These are phyloP conservation scores for Petaurus breviceps DNA, from an alignment of 2,113 vertebrate genomes.

Conservation along the genomic window DNA sequence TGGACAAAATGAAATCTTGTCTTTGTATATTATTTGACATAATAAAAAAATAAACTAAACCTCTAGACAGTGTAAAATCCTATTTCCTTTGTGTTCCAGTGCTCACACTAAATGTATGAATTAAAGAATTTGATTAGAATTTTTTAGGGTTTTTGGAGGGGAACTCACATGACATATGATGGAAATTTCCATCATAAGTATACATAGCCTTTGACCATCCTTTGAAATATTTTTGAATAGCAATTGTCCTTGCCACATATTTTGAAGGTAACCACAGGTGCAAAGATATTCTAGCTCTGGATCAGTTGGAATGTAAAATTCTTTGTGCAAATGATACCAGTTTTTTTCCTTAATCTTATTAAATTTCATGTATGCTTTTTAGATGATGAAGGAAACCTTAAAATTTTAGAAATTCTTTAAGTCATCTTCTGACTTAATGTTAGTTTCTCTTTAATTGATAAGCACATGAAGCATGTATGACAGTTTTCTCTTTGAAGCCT, in stretches of 20 bases:
- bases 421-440: not conserved
- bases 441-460: not conserved
- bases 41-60: conserved; percentile 42
- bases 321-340: not conserved
- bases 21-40: conserved; percentile 21
- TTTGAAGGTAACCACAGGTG: not conserved
- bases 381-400: not conserved
- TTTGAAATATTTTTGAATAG: not conserved
- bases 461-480: not conserved
- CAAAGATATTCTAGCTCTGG: not conserved
- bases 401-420: not conserved
- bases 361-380: not conserved
- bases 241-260: not conserved
- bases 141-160: not conserved
- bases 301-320: conserved; percentile 28
- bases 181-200: conserved; percentile 26
- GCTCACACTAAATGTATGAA: not conserved
- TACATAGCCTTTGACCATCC: not conserved
- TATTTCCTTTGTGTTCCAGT: not conserved
- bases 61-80: not conserved
- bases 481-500: not conserved
- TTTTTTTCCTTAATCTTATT: conserved; percentile 6
- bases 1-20: conserved; percentile 33
- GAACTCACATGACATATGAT: not conserved
- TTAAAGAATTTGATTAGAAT: not conserved